phyloP scores from a whole-genome alignment of 2,888 invertebrate genomes.

The Lasioglossum zephyrum region DNA sequence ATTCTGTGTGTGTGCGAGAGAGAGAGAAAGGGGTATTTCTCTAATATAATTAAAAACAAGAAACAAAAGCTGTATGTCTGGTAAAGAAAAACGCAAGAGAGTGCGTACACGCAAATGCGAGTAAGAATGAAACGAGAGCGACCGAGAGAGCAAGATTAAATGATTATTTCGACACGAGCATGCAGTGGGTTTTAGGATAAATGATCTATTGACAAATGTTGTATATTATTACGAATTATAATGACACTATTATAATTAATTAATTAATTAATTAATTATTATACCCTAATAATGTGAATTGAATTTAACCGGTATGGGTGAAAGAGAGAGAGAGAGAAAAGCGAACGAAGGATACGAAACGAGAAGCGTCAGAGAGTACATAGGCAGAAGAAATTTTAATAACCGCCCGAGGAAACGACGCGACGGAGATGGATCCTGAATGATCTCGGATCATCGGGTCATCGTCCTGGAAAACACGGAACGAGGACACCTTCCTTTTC shows the following conservation, averaged over 20 bases:
- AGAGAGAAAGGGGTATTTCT: slow-evolving; percentile 44
- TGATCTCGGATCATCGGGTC: not conserved
- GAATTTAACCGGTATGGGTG: slow-evolving; percentile 79
- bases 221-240: slow-evolving; percentile 85
- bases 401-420: slow-evolving; percentile 72
- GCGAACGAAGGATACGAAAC: not conserved
- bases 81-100: slow-evolving; percentile 8
- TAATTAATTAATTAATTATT: slow-evolving; percentile 80
- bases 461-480: not conserved
- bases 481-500: not conserved
- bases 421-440: not conserved
- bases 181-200: slow-evolving; percentile 83
- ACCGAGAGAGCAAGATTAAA: slow-evolving; percentile 44
- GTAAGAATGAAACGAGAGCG: slow-evolving; percentile 22
- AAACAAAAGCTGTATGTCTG: slow-evolving; percentile 41
- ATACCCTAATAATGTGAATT: slow-evolving; percentile 84
- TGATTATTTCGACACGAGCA: slow-evolving; percentile 74
- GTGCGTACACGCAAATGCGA: slow-evolving; percentile 17
- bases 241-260: slow-evolving; percentile 84
- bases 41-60: slow-evolving; percentile 26
- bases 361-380: slow-evolving; percentile 7
- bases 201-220: slow-evolving; percentile 84
- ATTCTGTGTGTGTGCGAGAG: not conserved
- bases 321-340: slow-evolving; percentile 34
- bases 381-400: slow-evolving; percentile 77